Conservation (phyloP, 1,140 invertebrate species). For the Danaus plexippus region DNA sequence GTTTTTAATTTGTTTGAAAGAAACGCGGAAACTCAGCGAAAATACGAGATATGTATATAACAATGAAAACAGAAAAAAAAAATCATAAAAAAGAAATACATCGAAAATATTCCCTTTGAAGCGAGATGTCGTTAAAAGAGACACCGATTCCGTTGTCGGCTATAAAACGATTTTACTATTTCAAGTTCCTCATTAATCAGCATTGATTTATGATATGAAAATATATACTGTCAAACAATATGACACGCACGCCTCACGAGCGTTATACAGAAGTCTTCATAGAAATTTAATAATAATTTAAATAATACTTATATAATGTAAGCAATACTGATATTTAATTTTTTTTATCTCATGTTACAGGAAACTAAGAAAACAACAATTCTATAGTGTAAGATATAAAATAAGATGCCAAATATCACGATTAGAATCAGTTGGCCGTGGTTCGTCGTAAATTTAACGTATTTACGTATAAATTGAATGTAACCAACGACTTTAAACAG, state of each 20-base stretch:
- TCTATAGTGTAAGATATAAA: slow-evolving; percentile 5
- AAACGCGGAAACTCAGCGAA: too few relatives aligned
- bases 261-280: too few relatives aligned
- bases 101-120: too few relatives aligned
- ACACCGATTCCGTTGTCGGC: neutral
- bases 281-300: too few relatives aligned
- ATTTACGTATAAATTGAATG: slow-evolving; percentile 11
- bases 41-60: too few relatives aligned
- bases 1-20: too few relatives aligned
- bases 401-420: slow-evolving; percentile 7
- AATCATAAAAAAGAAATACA: too few relatives aligned
- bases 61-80: too few relatives aligned
- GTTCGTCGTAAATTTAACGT: slow-evolving; percentile 14
- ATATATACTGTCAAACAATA: too few relatives aligned
- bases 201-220: neutral
- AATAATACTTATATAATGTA: too few relatives aligned
- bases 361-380: slow-evolving; percentile 2
- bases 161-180: neutral
- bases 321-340: too few relatives aligned
- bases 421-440: slow-evolving; percentile 11
- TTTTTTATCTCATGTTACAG: neutral
- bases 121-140: neutral
- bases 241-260: too few relatives aligned
- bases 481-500: slow-evolving; percentile 9
- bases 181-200: neutral